Evolutionary conservation across 2,888 invertebrate species (phyloP), one percentile per base, ranked within the genome.

Genomic region (Salticus scenicus): DNA sequence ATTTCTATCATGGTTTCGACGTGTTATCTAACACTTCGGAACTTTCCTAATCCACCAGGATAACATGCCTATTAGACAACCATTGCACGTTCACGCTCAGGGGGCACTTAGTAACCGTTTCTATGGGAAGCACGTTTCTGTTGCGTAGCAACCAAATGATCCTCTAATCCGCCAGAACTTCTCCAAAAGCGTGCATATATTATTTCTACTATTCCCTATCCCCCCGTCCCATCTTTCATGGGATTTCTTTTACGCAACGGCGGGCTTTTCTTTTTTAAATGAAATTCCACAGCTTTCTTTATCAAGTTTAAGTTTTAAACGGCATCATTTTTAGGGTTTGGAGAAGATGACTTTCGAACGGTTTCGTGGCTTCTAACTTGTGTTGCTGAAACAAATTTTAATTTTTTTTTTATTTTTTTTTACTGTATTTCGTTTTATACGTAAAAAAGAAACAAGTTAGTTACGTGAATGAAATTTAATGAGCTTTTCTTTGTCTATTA

Each of bases 41-140:
- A 64, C 77, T 24, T 64, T 67, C 47, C 72, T 84, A 84, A 84
- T 84, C 84, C 84, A 78, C 78, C 73, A 37, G 67, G 78, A 67
- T 66, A 63, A 37, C 72, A 17, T 63, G 31, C 57, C 69, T 63
- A 78, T 84, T 84, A 37, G 30, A 37, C 14, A 78, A 27, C 76
- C 78, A 63, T 73, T 30, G 84, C 84, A 84, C 84, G 84, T 84
- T 74, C 51, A 47, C 27, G 73, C 74, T 84, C 78, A 84, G 78
- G 74, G 57, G 74, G 74, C 51, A 57, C 84, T 84, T 84, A 78
- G 84, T 63, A 84, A 84, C 84, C 78, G 84, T 84, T 84, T 63
- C 78, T 42, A 84, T 37, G 84, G 47, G 24, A 74, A 78, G 69
- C 84, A 84, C 84, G 84, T 84, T 31, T 63, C 24, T 17, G 84